Evolutionary conservation across 2,888 invertebrate genomes (phyloP).

Genomic region (Acleris sparsana): DNA sequence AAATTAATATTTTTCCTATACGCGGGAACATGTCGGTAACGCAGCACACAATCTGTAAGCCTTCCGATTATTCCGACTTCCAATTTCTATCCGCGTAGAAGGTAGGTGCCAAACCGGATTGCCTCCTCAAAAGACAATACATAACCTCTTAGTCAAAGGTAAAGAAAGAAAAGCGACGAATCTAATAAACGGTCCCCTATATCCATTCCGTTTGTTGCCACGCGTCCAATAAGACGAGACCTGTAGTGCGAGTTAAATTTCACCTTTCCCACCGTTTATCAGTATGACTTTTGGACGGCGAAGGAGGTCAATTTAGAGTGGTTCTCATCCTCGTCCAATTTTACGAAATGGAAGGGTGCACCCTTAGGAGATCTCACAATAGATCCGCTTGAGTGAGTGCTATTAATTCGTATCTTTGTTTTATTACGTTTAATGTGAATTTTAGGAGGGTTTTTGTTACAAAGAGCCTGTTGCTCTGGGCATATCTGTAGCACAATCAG

Average conservation of each 20-base stretch:
- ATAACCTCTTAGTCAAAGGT: constrained; percentile 74
- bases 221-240: constrained; percentile 64
- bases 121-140: constrained; percentile 74
- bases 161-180: constrained; percentile 78
- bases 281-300: constrained; percentile 58
- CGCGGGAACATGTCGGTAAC: background rate
- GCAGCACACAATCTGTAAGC: constrained; percentile 26
- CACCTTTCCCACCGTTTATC: constrained; percentile 57
- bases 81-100: constrained; percentile 50
- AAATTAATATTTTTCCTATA: background rate
- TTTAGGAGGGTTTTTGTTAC: constrained; percentile 50
- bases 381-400: constrained; percentile 77
- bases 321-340: constrained; percentile 74
- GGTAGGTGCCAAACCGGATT: constrained; percentile 65
- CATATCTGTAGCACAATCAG: constrained; percentile 16
- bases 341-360: constrained; percentile 78
- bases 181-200: constrained; percentile 76
- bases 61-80: constrained; percentile 56
- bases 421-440: constrained; percentile 78
- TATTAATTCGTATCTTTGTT: constrained; percentile 82
- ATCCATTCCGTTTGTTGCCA: constrained; percentile 76
- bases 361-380: constrained; percentile 78
- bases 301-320: constrained; percentile 61
- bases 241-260: constrained; percentile 53
- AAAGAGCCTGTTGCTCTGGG: constrained; percentile 26